phyloP scores from a whole-genome alignment of 2,113 vertebrate genomes.

The Oreocharis arfaki region DNA sequence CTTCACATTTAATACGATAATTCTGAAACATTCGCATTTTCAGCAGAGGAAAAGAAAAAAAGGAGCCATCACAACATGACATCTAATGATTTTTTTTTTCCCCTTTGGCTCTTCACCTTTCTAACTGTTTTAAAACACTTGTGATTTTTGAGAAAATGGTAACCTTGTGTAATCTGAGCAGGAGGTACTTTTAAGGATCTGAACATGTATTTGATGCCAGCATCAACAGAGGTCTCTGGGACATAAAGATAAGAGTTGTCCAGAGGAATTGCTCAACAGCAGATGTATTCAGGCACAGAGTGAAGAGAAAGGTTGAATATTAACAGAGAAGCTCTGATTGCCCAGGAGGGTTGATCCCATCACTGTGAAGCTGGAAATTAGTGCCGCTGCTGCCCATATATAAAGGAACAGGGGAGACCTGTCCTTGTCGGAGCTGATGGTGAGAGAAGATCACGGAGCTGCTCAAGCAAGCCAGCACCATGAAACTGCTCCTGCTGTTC shows the following conservation, averaged over 20 bases:
- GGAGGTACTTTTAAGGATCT: not conserved
- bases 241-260: conserved; percentile 62
- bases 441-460: conserved; percentile 18
- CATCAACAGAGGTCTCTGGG: not conserved
- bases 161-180: conserved; percentile 38
- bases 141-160: conserved; percentile 20
- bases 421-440: not conserved
- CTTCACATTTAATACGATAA: not conserved
- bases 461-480: conserved; percentile 26
- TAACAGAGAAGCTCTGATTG: conserved; percentile 60
- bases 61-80: not conserved
- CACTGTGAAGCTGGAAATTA: not conserved
- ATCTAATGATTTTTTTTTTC: not conserved
- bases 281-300: conserved; percentile 29
- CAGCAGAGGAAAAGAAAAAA: not conserved
- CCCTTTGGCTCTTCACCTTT: not conserved
- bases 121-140: not conserved
- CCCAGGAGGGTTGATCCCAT: not conserved
- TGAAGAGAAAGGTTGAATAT: conserved; percentile 62
- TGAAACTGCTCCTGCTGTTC: conserved; percentile 70
- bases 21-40: not conserved
- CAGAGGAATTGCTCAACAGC: conserved; percentile 73
- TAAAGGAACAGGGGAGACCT: conserved; percentile 20
- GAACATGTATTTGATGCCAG: conserved; percentile 9
- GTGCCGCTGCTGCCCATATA: not conserved